Conservation (phyloP, 2,888 invertebrate species). For the Melitaea athalia region DNA sequence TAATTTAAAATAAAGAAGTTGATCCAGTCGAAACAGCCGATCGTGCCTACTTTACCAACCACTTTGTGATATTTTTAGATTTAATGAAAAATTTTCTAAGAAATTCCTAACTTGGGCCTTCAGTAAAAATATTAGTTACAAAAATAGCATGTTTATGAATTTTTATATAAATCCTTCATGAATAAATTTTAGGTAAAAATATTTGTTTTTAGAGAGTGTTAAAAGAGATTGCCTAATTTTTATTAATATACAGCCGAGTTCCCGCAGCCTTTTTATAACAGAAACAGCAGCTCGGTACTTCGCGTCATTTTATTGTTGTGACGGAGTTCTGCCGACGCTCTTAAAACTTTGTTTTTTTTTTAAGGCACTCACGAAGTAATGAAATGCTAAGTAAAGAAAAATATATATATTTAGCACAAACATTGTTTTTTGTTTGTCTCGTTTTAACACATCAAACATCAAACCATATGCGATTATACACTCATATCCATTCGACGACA, state of each 20-base stretch:
- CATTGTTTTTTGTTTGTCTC: background rate
- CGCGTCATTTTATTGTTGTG: background rate
- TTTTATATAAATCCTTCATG: background rate
- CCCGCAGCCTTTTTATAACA: background rate
- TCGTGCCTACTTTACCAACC: slow-evolving; percentile 9
- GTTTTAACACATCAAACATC: too few species aligned
- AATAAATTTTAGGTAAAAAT: background rate
- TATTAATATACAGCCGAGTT: background rate
- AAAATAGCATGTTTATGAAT: background rate
- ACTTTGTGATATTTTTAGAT: slow-evolving; percentile 1
- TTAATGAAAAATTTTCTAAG: slow-evolving; percentile 8
- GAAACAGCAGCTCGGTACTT: background rate
- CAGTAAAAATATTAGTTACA: background rate
- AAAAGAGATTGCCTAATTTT: background rate
- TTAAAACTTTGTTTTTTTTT: slow-evolving; percentile 7
- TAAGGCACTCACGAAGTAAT: slow-evolving; percentile 1
- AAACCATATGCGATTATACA: too few species aligned
- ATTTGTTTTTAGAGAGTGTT: background rate
- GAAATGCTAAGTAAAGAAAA: background rate
- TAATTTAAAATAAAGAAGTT: slow-evolving; percentile 24
- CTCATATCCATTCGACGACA: too few species aligned
- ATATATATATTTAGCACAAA: background rate
- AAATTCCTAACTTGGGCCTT: background rate
- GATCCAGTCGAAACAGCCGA: slow-evolving; percentile 9
- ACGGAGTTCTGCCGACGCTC: background rate